Base-by-base conservation (phyloP, 2,888 invertebrate species). In the Acleris cristana region DNA sequence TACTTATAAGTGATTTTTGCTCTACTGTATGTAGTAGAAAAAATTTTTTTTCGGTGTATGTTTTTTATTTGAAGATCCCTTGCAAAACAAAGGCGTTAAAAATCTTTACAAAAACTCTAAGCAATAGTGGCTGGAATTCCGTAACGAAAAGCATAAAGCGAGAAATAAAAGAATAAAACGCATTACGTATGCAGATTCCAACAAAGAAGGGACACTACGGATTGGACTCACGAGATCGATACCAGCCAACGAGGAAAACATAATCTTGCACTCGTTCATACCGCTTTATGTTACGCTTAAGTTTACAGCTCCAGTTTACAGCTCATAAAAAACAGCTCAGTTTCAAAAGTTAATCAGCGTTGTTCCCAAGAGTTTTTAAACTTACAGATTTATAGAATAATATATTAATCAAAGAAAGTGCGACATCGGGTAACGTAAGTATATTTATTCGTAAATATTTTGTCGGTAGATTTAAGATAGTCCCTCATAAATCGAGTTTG, bases 391-490 rank as follows among this genome's bases (percentile, higher is more conserved):
- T 19, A 55, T 40, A 40, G 55, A 54, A 55, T 40, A 55, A 34
- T 19, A 18, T 40, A 19, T 40, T 14, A 14, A 55, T 40, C 40
- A 5, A 40, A 55, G 12, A 18, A 55, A 55, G 16, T 55, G 19
- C 34, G 19, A 4, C 18, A 14, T 0, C 8, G 1, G n/a, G 40
- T 21, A 56, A 56, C 26, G 23, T 21, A 44, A 7, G n/a, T 2
- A 21, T 21, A 44, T 44, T 44, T 54, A 30, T 19, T 40, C 14
- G 44, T 56, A 10, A 65, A 55, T 65, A 55, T 60, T 60, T 55
- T 51, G 49, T 55, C 19, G 2, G n/a, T 64, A 64, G 64, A 65
- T 65, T 19, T 40, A 26, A 56, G 55, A 65, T 65, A 65, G 44
- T 51, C 18, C 49, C 21, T 57, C 52, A 62, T 62, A 48, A 62